Conservation (phyloP, 2,888 invertebrate species). For the Macroteleia sp. region DNA sequence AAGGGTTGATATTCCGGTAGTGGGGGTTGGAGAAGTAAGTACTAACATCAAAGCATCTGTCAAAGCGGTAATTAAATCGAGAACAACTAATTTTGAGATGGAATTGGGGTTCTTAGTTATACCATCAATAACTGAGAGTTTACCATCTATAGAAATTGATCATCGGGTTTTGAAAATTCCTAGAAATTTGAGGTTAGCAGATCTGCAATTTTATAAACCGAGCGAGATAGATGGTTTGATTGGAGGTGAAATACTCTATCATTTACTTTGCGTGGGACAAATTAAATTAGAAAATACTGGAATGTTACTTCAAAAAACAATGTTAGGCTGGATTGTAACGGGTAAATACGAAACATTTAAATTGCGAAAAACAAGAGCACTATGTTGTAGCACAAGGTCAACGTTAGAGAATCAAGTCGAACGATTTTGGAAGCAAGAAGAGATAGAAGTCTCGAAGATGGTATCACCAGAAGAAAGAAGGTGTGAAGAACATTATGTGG, state of each 20-base stretch:
- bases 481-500: conserved; percentile 21
- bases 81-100: neutral
- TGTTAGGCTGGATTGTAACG: conserved; percentile 56
- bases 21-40: conserved; percentile 3
- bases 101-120: conserved; percentile 6
- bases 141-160: conserved; percentile 10
- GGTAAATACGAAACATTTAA: conserved; percentile 6
- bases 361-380: neutral
- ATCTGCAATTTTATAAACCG: conserved; percentile 40
- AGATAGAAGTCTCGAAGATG: neutral
- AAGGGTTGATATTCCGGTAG: conserved; percentile 12
- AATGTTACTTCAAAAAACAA: conserved; percentile 53
- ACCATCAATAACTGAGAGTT: neutral
- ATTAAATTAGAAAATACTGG: conserved; percentile 5
- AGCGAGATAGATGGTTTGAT: conserved; percentile 52
- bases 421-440: conserved; percentile 28
- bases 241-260: conserved; percentile 46
- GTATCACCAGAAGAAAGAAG: conserved; percentile 8
- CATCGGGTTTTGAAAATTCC: neutral
- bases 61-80: conserved; percentile 1
- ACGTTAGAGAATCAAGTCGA: conserved; percentile 13
- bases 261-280: conserved; percentile 45
- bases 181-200: conserved; percentile 50
- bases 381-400: neutral
- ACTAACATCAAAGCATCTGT: neutral